Evolutionary conservation across 2,797 vertebrate species (phyloP), one percentile per base, ranked within the genome.

Genomic region (Acrossocheilus wenchowensis): DNA sequence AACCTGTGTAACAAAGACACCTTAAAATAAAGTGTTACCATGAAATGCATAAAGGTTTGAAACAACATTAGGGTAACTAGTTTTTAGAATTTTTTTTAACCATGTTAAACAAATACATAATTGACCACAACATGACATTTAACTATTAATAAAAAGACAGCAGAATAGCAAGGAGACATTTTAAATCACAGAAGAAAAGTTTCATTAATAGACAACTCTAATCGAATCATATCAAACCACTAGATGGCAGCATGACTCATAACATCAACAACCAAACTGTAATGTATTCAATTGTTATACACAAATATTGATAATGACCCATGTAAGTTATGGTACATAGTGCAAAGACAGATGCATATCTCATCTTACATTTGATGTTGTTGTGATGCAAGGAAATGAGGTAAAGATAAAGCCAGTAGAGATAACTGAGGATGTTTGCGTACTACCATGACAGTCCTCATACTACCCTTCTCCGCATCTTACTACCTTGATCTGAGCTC

Each of bases 231-330:
- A 71, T 73, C 26, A 45, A 34, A 91, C 91, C 95, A 96, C 94
- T 93, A 96, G 95, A 93, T 95, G 95, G 95, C 95, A 93, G 92
- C 90, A 93, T 89, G 89, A 71, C 87, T 84, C 39, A 41, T 10
- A 26, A 78, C 54, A 34, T 69, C 17, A 69, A 69, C 66, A 68
- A 21, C 75, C 14, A 78, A 60, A n/a, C 12, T 41, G 34, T 26
- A 60, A 41, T 57, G 5, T 39, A 78, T 78, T n/a, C 54, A 60
- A 5, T 39, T n/a, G 2, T 26, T 26, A 57, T 57, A 41, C 52
- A 23, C 34, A 78, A n/a, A 78, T 41, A 78, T n/a, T 78, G 52
- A 41, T 78, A 39, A n/a, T 39, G 48, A 52, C 73, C 17, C 17
- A 34, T 45, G 30, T 62, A 62, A 62, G 6, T 57, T 57, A 57